Percentiles rank a stretch among this genome's conserved stretches.
phyloP scores from a whole-genome alignment of 2,888 invertebrate species.

The Siphonodentalium dalli region DNA sequence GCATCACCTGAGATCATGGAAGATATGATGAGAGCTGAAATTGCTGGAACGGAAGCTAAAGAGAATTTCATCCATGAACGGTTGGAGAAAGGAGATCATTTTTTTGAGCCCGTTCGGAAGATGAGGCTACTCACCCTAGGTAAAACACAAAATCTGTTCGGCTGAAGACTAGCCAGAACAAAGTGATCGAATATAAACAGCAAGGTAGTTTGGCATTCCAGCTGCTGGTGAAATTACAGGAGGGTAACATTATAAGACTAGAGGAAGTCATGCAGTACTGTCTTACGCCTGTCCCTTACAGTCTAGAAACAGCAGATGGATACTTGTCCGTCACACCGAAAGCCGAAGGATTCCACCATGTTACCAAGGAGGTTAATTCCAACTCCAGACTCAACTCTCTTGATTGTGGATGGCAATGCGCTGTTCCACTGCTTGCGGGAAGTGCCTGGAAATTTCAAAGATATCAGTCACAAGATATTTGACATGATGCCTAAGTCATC shows the following conservation, averaged over 20 bases:
- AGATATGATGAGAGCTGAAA: constrained; percentile 10
- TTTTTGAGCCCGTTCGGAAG: constrained; percentile 20
- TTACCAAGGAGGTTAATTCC: no score
- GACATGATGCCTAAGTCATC: no score
- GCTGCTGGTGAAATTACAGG: constrained; percentile 9
- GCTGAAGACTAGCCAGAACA: constrained; percentile 16
- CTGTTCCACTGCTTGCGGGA: no score
- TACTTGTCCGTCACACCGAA: no score
- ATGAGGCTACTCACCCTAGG: constrained; percentile 17
- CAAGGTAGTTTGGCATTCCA: constrained; percentile 22
- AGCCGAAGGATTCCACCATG: no score
- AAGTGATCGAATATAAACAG: constrained; percentile 20
- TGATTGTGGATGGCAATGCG: no score
- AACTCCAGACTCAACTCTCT: no score
- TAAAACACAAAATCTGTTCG: constrained; percentile 11
- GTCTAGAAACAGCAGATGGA: constrained; percentile 13
- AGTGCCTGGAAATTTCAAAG: no score
- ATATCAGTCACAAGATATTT: no score
- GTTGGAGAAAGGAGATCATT: constrained; percentile 9
- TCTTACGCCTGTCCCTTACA: constrained; percentile 12
- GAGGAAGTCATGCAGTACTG: constrained; percentile 1
- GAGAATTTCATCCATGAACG: constrained; percentile 14
- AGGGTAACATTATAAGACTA: not conserved
- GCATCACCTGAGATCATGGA: constrained; percentile 1
- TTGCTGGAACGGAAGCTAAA: constrained; percentile 2